These are phyloP conservation scores for Trachythela sp. DNA, from an alignment of 64 coral and sea anemone genomes.

Conservation along the genomic window DNA sequence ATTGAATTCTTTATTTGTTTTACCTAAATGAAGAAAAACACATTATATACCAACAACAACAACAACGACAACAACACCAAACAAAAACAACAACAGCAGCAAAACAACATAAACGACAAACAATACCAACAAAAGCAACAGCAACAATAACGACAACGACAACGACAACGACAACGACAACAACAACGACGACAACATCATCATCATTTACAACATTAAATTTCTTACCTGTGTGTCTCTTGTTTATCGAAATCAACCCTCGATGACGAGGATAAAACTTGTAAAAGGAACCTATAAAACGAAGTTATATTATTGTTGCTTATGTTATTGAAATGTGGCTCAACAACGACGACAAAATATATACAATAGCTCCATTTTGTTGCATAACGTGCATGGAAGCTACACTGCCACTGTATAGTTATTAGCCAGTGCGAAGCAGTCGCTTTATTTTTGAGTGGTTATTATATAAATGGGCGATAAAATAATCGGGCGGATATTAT, in stretches of 20 bases:
- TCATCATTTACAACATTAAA: neutral
- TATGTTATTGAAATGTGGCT: too few relatives aligned
- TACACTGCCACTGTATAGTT: too few relatives aligned
- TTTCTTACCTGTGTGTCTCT: slow-evolving; percentile 80
- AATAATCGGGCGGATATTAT: too few relatives aligned
- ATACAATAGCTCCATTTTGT: too few relatives aligned
- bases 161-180: too few relatives aligned
- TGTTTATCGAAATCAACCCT: slow-evolving; percentile 96
- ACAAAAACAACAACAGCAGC: too few relatives aligned
- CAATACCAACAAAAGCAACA: neutral
- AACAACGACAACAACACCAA: neutral
- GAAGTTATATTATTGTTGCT: neutral
- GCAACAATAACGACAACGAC: neutral
- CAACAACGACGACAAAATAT: too few relatives aligned
- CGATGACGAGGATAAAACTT: slow-evolving; percentile 80
- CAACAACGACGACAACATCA: neutral
- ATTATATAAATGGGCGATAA: too few relatives aligned
- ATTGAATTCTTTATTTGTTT: slow-evolving; percentile 99
- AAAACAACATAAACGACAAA: neutral
- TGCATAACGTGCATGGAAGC: too few relatives aligned
- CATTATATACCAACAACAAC: neutral
- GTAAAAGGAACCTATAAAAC: slow-evolving; percentile 69
- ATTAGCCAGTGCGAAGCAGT: too few relatives aligned
- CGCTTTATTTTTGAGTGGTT: too few relatives aligned
- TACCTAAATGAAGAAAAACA: slow-evolving; percentile 50